Percentiles rank a stretch among this genome's conserved stretches.
Evolutionary conservation across 92 coral and sea anemone genomes (phyloP).

Genomic region (Epizoanthus scotinus): DNA sequence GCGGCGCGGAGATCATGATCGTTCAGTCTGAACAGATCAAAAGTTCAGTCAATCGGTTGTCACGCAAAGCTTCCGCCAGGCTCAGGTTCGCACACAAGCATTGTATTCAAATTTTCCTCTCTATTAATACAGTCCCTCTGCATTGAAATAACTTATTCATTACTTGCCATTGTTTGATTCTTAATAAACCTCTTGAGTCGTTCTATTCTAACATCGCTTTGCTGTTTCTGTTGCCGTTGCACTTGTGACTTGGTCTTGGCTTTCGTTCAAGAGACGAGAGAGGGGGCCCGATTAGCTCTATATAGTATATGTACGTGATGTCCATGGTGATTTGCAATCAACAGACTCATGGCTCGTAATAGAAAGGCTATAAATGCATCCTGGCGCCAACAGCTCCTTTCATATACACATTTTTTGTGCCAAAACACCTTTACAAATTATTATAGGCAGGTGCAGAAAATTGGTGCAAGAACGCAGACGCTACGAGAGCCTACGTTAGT

Average conservation of each 20-base stretch:
- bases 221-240: too few species aligned
- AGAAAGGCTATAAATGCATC: background rate
- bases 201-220: background rate
- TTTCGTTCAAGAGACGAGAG: background rate
- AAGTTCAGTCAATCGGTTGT: background rate
- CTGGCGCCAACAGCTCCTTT: background rate
- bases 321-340: background rate
- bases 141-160: slow-evolving; percentile 6
- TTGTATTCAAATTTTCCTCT: slow-evolving; percentile 8
- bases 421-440: background rate
- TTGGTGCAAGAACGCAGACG: too few species aligned
- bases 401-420: background rate
- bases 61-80: slow-evolving; percentile 3
- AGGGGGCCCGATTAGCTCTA: background rate
- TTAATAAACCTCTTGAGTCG: background rate
- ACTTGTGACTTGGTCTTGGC: too few species aligned
- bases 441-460: background rate
- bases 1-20: too few species aligned
- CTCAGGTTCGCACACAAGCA: background rate
- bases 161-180: slow-evolving; percentile 1
- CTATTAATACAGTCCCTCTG: slow-evolving; percentile 21
- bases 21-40: background rate
- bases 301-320: background rate
- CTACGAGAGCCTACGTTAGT: too few species aligned
- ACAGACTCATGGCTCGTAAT: background rate